phyloP scores from a whole-genome alignment of 2,797 vertebrate species.

The Melanotaenia parkinsoni region DNA sequence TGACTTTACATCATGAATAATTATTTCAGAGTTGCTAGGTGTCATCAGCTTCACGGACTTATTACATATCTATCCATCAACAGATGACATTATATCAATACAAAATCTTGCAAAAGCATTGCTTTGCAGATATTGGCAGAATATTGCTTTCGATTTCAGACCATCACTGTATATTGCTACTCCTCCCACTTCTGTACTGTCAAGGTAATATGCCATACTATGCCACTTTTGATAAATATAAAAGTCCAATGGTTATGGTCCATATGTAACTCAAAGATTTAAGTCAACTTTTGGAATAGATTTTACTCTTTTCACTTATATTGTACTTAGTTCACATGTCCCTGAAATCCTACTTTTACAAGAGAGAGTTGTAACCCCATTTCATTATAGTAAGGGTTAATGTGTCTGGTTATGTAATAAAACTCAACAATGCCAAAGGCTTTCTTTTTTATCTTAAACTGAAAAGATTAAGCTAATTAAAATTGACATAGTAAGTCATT shows the following conservation, averaged over 20 bases:
- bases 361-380: neutral
- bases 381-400: neutral
- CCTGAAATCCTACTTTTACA: too few relatives aligned
- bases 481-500: too few relatives aligned
- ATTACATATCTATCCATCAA: slow-evolving; percentile 55
- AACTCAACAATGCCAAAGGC: neutral
- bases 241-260: slow-evolving; percentile 14
- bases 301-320: neutral
- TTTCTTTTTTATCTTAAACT: too few relatives aligned
- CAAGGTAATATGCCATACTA: slow-evolving; percentile 18
- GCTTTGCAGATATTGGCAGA: slow-evolving; percentile 46
- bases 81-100: slow-evolving; percentile 37
- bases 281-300: slow-evolving; percentile 11
- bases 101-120: slow-evolving; percentile 40
- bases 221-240: slow-evolving; percentile 36
- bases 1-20: slow-evolving; percentile 34
- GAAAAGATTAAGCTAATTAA: too few relatives aligned
- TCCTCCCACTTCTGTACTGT: slow-evolving; percentile 34
- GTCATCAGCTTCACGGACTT: slow-evolving; percentile 34
- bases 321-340: neutral
- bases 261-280: slow-evolving; percentile 17
- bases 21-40: slow-evolving; percentile 22
- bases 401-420: neutral
- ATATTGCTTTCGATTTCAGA: slow-evolving; percentile 52
- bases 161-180: slow-evolving; percentile 31